Evolutionary conservation across 2,888 invertebrate species (phyloP), one percentile per base, ranked within the genome.

Genomic region (Nezara viridula): DNA sequence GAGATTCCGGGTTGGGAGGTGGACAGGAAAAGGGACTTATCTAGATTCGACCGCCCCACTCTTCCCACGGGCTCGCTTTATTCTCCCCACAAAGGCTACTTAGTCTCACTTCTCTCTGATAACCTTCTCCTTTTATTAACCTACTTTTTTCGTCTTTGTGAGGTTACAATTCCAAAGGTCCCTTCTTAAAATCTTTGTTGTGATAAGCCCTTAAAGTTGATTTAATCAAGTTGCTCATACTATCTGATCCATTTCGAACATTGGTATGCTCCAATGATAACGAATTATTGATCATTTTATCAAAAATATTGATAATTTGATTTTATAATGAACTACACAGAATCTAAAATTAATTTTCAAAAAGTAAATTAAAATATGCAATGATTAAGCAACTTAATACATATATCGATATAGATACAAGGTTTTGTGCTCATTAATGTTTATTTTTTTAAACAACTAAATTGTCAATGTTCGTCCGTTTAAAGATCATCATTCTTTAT

Each of bases 1-100:
- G 60, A 86, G 50, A 55, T 55, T 37, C 44, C 60, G 14, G 32
- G 1, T 12, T 19, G 50, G 50, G 24, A 14, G 21, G 19, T 60
- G 86, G 86, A 21, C 86, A 60, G 86, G 86, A 86, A 60, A 86
- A 86, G 55, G 55, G 86, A 86, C 86, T 86, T 86, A 86, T 86
- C 86, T 50, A 37, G 86, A 86, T 86, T 86, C 86, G 52, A 55
- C 32, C 40, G 19, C 81, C n/a, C 19, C 40, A 19, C 40, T 40
- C 77, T 37, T 24, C 44, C 81, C 81, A 81, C 44, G 40, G 44
- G 40, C 0, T n/a, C 4, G 44, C 81, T 81, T 66, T 66, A 32
- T 16, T 19, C 66, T 66, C 32, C 32, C 66, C 5, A 16, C 32
- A 81, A 81, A 44, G 81, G 24, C 44, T 44, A 21, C 44, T 44